phyloP scores from a whole-genome alignment of 2,113 vertebrate genomes.

The Tetraodon nigroviridis region DNA sequence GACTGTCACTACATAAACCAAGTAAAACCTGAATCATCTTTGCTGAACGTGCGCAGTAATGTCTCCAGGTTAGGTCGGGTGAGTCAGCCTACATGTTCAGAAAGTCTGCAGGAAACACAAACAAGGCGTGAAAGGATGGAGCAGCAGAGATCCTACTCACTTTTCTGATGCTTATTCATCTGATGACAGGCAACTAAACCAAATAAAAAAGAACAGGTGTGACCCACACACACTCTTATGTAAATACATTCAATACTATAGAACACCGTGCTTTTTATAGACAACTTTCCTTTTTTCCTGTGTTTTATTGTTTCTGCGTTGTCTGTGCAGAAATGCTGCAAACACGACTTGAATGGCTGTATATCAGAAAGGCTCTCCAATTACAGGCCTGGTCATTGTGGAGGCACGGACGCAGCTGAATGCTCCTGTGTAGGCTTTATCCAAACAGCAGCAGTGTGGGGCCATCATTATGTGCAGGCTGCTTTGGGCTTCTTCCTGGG shows the following conservation, averaged over 20 bases:
- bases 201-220: constrained; percentile 16
- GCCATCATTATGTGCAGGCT: constrained; percentile 51
- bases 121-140: background rate
- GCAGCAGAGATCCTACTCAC: too few species aligned
- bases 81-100: constrained; percentile 13
- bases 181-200: constrained; percentile 15
- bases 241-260: constrained; percentile 1
- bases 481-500: constrained; percentile 33
- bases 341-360: constrained; percentile 16
- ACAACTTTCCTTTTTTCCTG: constrained; percentile 3
- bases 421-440: constrained; percentile 40
- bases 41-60: constrained; percentile 4
- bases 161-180: constrained; percentile 18
- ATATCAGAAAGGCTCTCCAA: constrained; percentile 30
- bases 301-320: constrained; percentile 3
- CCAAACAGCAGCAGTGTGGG: constrained; percentile 51
- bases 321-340: constrained; percentile 10
- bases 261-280: background rate
- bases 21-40: constrained; percentile 3
- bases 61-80: constrained; percentile 12
- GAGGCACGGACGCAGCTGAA: constrained; percentile 49
- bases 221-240: background rate
- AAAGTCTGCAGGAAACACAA: background rate
- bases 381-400: constrained; percentile 57
- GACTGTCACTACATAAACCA: constrained; percentile 31